Conservation (phyloP, 2,797 vertebrate genomes). For the Pseudotriccus pelzelni region DNA sequence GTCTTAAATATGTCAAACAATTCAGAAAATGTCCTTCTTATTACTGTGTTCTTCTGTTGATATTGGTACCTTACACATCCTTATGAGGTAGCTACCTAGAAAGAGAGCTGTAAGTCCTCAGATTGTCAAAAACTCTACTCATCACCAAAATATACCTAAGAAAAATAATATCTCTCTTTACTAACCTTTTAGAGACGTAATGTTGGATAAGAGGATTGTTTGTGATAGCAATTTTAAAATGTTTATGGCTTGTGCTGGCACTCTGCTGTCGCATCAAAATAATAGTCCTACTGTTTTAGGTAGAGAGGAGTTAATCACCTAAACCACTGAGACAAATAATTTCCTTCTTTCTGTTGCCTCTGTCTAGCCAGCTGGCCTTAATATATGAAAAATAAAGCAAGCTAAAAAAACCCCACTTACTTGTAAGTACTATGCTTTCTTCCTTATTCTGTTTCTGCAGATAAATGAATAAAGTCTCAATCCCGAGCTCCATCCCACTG, state of each 20-base stretch:
- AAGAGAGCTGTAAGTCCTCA: background rate
- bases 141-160: background rate
- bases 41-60: fast-evolving
- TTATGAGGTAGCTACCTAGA: background rate
- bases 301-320: background rate
- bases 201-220: background rate
- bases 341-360: background rate
- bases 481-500: background rate
- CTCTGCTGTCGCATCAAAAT: background rate
- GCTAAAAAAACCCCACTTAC: background rate
- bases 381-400: background rate
- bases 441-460: background rate
- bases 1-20: background rate
- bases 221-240: background rate
- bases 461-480: background rate
- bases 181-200: background rate
- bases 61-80: background rate
- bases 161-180: background rate
- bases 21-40: background rate
- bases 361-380: background rate
- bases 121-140: background rate
- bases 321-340: background rate
- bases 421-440: background rate
- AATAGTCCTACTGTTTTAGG: background rate
- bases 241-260: background rate